A percentile compares a stretch with the other conserved stretches of the same genome.
Evolutionary conservation across 2,888 invertebrate species (phyloP).

Genomic region (Lasioglossum zephyrum): DNA sequence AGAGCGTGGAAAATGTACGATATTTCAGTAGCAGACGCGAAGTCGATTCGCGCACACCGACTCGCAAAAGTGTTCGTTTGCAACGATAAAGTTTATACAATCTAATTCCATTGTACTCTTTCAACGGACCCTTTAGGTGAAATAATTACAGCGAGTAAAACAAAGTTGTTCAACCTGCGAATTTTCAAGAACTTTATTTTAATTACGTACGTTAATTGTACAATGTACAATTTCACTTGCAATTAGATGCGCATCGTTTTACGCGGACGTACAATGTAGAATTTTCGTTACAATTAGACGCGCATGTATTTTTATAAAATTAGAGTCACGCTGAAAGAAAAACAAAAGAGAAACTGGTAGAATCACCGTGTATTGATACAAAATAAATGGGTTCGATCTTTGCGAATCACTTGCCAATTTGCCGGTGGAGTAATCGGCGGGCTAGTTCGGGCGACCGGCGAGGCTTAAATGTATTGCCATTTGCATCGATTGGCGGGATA

Average conservation of each 20-base stretch:
- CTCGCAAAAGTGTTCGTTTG: not conserved
- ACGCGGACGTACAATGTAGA: no score
- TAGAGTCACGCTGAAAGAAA: not conserved
- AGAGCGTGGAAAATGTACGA: not conserved
- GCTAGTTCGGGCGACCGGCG: not conserved
- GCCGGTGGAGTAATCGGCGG: not conserved
- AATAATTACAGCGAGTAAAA: not conserved
- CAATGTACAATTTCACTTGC: not conserved
- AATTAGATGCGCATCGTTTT: no score
- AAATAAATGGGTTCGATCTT: not conserved
- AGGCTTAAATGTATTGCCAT: conserved; percentile 2
- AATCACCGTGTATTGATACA: not conserved
- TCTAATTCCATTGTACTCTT: not conserved
- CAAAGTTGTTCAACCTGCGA: not conserved
- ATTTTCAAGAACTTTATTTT: not conserved
- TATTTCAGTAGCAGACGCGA: not conserved
- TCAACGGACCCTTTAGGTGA: not conserved
- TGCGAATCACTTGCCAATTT: not conserved
- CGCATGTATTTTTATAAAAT: not conserved
- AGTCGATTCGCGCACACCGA: not conserved
- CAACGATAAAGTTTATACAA: not conserved
- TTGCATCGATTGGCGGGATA: conserved; percentile 13
- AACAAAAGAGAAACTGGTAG: not conserved
- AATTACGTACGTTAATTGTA: not conserved
- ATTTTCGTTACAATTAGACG: not conserved